Evolutionary conservation across 2,888 invertebrate species (phyloP).

Genomic region (Cantharis flavilabris): DNA sequence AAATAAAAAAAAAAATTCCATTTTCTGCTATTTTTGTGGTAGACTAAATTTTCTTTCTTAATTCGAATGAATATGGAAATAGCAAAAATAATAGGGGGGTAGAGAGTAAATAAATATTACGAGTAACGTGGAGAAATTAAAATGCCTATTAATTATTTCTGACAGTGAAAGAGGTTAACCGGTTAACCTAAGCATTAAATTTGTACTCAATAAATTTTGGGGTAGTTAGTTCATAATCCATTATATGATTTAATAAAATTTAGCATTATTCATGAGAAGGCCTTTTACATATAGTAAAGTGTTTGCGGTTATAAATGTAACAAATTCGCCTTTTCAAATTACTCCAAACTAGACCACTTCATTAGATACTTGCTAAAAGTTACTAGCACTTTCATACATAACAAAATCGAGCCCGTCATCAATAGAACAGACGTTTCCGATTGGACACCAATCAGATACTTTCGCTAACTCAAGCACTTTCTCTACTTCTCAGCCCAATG

Average conservation of each 20-base stretch:
- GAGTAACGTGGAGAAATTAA: background rate
- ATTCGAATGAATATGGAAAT: background rate
- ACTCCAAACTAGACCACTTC: background rate
- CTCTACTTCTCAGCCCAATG: background rate
- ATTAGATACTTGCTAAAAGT: background rate
- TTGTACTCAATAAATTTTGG: background rate
- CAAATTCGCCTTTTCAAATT: background rate
- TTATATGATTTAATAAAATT: background rate
- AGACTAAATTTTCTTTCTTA: background rate
- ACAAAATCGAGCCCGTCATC: background rate
- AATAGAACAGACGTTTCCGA: background rate
- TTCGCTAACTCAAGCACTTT: background rate
- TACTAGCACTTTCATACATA: background rate
- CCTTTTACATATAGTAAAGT: background rate
- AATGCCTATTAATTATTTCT: background rate
- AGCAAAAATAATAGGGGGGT: background rate
- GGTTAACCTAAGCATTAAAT: background rate
- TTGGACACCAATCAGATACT: background rate
- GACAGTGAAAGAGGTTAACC: background rate
- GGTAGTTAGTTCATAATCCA: background rate
- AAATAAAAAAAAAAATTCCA: background rate
- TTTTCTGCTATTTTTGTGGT: background rate
- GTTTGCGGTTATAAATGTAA: background rate
- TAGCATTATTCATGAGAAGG: background rate
- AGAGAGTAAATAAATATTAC: background rate